Base-by-base conservation (phyloP, 64 coral and sea anemone species). In the Dendrophyllia cribrosa region DNA sequence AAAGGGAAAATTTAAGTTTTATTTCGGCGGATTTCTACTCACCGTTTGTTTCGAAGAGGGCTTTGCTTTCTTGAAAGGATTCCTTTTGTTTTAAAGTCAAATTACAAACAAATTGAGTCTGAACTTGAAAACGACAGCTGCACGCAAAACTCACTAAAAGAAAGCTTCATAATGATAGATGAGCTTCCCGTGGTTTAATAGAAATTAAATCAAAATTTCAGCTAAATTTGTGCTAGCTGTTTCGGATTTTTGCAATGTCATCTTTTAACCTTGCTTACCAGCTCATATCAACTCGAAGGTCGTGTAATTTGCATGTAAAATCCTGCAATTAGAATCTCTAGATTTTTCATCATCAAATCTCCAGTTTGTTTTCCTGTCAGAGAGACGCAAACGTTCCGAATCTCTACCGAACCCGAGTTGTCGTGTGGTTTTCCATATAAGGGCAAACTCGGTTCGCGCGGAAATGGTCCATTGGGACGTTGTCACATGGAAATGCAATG, bases 21-120 rank as follows among this genome's bases (percentile, higher is more conserved):
- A 3, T 5, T 17, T 3, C 64, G 8, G 9, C 12, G 16, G 23
- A 48, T 50, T 59, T 81, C 21, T 66, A 75, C 92, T 89, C 55
- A 94, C 92, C 58, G 92, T 76, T 45, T 79, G 88, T 58, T 94
- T 94, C 72, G 77, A 34, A 21, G 92, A 21, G 26, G 86, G 77
- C 75, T 94, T 94, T 43, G 76, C 60, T 46, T 94, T 94, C 53
- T 89, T 94, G 63, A 94, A 94, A 9, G 92, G 92, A 70, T 94
- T 94, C 92, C 92, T 94, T 16, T 8, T 11, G 56, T 45, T 65
- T 64, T 43, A 58, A 66, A 89, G 44, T 5, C 34, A 64, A 62
- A 52, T 25, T 49, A 65, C 17, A 15, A 5, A 22, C 14, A 50
- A 10, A 62, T 50, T 76, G 11, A 24, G 7, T 14, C 1, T 12